Evolutionary conservation across 2,797 vertebrate genomes (phyloP).

Genomic region (Dipus sagitta): DNA sequence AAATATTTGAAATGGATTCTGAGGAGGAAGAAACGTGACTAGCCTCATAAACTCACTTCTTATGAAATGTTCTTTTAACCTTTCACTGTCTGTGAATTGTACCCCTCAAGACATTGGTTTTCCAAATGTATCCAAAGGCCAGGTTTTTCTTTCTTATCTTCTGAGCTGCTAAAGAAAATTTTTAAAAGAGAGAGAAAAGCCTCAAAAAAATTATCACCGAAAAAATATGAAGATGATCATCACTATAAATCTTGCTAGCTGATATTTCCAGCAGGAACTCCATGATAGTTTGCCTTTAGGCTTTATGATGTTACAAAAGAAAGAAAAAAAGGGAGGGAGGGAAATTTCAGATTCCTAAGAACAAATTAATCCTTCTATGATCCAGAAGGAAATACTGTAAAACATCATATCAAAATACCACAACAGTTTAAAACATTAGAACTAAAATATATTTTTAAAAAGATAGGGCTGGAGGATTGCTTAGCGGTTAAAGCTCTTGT

Average conservation of each 20-base stretch:
- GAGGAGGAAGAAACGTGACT: neutral
- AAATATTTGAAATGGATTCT: neutral
- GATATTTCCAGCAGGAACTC: neutral
- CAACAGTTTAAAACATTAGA: neutral
- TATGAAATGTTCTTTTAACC: neutral
- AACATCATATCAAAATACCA: constrained; percentile 9
- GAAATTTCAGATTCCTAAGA: constrained; percentile 36
- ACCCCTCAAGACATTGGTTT: neutral
- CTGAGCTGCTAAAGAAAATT: neutral
- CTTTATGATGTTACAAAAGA: constrained; percentile 17
- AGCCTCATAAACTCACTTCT: neutral
- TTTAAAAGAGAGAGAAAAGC: neutral
- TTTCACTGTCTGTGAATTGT: neutral
- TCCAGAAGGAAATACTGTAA: neutral
- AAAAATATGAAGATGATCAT: neutral
- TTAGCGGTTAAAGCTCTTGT: too few species aligned
- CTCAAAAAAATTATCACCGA: neutral
- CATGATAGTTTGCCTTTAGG: neutral
- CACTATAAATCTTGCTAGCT: neutral
- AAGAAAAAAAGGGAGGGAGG: neutral
- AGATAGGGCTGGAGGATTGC: too few species aligned
- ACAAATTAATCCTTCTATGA: constrained; percentile 19
- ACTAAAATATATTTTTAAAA: neutral
- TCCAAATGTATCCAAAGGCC: neutral
- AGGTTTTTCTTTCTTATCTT: neutral